phyloP scores from a whole-genome alignment of 2,888 invertebrate genomes.

The Pediacus dermestoides region DNA sequence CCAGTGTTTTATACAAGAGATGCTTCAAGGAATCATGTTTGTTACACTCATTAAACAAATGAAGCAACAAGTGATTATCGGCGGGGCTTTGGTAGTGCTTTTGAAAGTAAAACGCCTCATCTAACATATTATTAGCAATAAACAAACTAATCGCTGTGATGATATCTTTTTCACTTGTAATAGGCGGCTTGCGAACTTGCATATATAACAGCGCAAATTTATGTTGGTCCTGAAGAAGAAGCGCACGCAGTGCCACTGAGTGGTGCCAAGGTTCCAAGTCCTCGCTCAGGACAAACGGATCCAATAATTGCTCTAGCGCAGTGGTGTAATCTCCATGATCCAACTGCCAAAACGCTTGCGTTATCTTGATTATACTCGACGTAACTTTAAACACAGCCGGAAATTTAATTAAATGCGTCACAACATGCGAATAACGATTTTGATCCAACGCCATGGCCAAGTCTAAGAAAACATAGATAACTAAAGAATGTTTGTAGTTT shows the following conservation, averaged over 20 bases:
- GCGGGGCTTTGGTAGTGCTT: slow-evolving; percentile 54
- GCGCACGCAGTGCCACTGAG: slow-evolving; percentile 61
- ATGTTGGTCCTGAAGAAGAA: slow-evolving; percentile 65
- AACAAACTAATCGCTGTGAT: slow-evolving; percentile 60
- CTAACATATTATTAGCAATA: slow-evolving; percentile 60
- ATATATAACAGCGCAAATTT: slow-evolving; percentile 69
- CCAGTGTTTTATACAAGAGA: slow-evolving; percentile 61
- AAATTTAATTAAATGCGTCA: slow-evolving; percentile 72
- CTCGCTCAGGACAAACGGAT: slow-evolving; percentile 54
- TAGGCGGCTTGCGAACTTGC: slow-evolving; percentile 51
- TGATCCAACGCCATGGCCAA: slow-evolving; percentile 68
- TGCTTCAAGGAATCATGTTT: slow-evolving; percentile 56
- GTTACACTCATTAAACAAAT: slow-evolving; percentile 61
- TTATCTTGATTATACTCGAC: slow-evolving; percentile 70
- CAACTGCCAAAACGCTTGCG: slow-evolving; percentile 85
- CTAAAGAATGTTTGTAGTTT: slow-evolving; percentile 71
- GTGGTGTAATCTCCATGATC: slow-evolving; percentile 81
- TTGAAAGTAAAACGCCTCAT: slow-evolving; percentile 64
- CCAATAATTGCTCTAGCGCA: slow-evolving; percentile 63
- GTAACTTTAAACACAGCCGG: slow-evolving; percentile 75
- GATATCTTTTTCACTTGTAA: slow-evolving; percentile 47
- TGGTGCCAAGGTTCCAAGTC: slow-evolving; percentile 73
- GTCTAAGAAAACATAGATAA: slow-evolving; percentile 79
- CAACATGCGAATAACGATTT: slow-evolving; percentile 57
- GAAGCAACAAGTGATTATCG: slow-evolving; percentile 54